Percentiles rank a stretch among this genome's conserved stretches.
Evolutionary conservation across 2,888 invertebrate genomes (phyloP).

Genomic region (Drosophila antonietae): DNA sequence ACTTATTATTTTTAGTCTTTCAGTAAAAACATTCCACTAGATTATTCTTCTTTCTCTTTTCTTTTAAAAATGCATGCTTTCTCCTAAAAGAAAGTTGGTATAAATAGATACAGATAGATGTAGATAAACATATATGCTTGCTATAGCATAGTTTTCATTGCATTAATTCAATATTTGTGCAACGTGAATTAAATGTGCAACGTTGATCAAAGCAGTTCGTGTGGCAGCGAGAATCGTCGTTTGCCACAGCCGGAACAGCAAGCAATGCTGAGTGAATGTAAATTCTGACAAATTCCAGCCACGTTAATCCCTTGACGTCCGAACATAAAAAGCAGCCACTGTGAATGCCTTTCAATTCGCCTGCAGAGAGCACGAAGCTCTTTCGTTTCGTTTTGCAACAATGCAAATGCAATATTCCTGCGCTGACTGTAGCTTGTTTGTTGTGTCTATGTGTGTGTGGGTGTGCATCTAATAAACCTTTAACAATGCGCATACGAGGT

Average conservation of each 20-base stretch:
- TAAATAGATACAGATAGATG: too few species aligned
- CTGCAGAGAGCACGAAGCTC: not conserved
- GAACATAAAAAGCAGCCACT: constrained; percentile 26
- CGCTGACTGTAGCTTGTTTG: constrained; percentile 4
- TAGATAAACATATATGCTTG: not conserved
- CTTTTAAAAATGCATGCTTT: too few species aligned
- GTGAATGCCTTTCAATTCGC: constrained; percentile 23
- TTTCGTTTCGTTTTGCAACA: constrained; percentile 22
- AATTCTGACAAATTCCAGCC: constrained; percentile 36
- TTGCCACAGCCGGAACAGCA: constrained; percentile 3
- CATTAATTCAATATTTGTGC: not conserved
- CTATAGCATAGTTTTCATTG: not conserved
- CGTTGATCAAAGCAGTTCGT: not conserved
- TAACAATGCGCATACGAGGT: constrained; percentile 64
- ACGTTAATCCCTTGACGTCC: constrained; percentile 33
- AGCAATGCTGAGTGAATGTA: constrained; percentile 23
- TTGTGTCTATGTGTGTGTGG: constrained; percentile 2
- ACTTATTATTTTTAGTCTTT: too few species aligned
- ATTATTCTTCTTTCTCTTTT: too few species aligned
- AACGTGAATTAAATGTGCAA: constrained; percentile 7
- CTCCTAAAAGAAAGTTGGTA: too few species aligned
- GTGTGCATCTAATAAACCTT: constrained; percentile 69
- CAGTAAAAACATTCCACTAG: too few species aligned
- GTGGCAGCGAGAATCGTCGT: not conserved
- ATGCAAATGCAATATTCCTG: constrained; percentile 50